Evolutionary conservation across 1,140 invertebrate species (phyloP).

Genomic region (Lepidurus arcticus): DNA sequence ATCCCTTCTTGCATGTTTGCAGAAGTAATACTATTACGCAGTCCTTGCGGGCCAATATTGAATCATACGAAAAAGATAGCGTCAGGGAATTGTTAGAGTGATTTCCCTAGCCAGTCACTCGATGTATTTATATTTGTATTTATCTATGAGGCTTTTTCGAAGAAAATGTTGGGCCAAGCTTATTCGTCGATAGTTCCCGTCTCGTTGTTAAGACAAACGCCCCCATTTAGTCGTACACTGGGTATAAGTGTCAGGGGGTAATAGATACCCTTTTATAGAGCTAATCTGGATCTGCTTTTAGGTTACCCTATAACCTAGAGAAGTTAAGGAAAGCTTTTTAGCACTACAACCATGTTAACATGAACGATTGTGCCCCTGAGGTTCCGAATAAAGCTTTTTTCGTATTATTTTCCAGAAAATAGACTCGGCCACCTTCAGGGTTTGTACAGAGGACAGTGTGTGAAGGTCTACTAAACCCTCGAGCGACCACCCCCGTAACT

Average conservation of each 20-base stretch:
- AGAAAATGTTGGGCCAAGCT: too few relatives aligned
- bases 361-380: not conserved
- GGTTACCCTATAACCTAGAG: not conserved
- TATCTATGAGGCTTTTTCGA: not conserved
- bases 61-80: not conserved
- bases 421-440: not conserved
- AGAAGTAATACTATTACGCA: not conserved
- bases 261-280: too few relatives aligned
- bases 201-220: too few relatives aligned
- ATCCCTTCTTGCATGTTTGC: not conserved
- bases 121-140: not conserved
- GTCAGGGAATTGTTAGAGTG: not conserved
- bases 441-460: not conserved
- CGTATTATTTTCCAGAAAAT: not conserved
- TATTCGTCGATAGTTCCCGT: too few relatives aligned
- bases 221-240: too few relatives aligned
- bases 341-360: not conserved
- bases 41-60: not conserved
- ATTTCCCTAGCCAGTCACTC: not conserved
- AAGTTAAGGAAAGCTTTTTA: not conserved
- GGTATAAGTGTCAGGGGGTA: too few relatives aligned
- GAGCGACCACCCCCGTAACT: not conserved
- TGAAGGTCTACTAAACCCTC: not conserved
- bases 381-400: not conserved
- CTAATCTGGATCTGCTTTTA: too few relatives aligned